Conservation (phyloP, 2,113 vertebrate genomes). For the Dendropsophus ebraccatus region DNA sequence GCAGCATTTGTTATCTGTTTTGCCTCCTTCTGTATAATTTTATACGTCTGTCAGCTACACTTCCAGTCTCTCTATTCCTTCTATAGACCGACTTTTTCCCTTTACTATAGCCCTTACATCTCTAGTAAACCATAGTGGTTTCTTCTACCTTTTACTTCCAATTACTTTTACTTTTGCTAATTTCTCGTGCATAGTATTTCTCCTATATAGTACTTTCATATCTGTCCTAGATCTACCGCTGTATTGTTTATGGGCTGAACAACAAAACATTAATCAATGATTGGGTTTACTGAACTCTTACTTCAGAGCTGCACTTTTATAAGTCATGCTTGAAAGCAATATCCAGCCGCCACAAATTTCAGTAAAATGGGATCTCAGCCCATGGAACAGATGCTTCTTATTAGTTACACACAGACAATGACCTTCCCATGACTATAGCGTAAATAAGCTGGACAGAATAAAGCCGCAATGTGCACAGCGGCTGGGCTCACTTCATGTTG, state of each 20-base stretch:
- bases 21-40: no score
- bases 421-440: constrained; percentile 49
- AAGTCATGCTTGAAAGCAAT: constrained; percentile 14
- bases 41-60: no score
- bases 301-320: background rate
- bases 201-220: no score
- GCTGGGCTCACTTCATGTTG: background rate
- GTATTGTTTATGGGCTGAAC: background rate
- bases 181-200: background rate
- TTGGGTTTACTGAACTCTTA: background rate
- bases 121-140: no score
- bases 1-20: no score
- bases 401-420: constrained; percentile 55
- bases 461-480: constrained; percentile 21
- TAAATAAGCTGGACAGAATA: constrained; percentile 25
- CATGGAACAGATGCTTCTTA: constrained; percentile 45
- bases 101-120: no score
- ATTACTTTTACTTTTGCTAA: no score
- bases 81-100: no score
- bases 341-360: background rate
- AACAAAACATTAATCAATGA: background rate
- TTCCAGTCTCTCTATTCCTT: no score
- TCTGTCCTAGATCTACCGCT: background rate
- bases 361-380: constrained; percentile 9
- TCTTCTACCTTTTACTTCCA: no score